Base-by-base conservation (phyloP, 2,888 invertebrate species). In the Andrena chrysosceles region DNA sequence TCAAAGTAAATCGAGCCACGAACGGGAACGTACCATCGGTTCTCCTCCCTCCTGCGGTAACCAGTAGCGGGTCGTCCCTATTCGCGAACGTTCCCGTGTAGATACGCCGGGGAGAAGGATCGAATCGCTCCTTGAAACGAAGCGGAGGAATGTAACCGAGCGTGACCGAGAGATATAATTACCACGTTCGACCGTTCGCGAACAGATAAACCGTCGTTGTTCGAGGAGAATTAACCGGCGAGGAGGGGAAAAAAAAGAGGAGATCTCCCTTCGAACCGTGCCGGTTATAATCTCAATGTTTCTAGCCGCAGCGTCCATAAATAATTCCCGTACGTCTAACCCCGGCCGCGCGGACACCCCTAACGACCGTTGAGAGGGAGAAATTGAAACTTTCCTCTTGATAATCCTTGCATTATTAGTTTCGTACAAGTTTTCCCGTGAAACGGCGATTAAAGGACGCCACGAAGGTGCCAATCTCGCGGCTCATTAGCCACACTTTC, bases 401-500 rank as follows among this genome's bases (percentile, higher is more conserved):
- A 79, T 75, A 84, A 84, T 84, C 84, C 84, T 84, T 84, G 84
- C 84, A 79, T 42, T 84, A 84, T 69, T 75, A 83, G 84, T 84
- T 84, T 84, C 84, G 84, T 84, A 84, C 84, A 84, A 84, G 84
- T 84, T 84, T 72, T 84, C 84, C 84, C 84, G 84, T 84, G 63
- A 84, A 84, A 84, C 68, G 84, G 76, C 84, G 84, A 84, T 84
- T 83, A 76, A 84, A 84, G 84, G 84, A 84, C 79, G 84, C 83
- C 67, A 83, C 84, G 84, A 84, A 84, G 84, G 84, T 83, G 84
- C 75, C 84, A 75, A 75, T 83, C 75, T 79, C 76, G 83, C 83
- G 84, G 84, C 84, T 84, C 84, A 84, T 84, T 84, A 78, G 84
- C 72, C 74, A 84, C 84, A 84, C 84, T 78, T 87, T 83, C 74